Base-by-base conservation (phyloP, 2,888 invertebrate genomes). In the Caenorhabditis sulstoni region DNA sequence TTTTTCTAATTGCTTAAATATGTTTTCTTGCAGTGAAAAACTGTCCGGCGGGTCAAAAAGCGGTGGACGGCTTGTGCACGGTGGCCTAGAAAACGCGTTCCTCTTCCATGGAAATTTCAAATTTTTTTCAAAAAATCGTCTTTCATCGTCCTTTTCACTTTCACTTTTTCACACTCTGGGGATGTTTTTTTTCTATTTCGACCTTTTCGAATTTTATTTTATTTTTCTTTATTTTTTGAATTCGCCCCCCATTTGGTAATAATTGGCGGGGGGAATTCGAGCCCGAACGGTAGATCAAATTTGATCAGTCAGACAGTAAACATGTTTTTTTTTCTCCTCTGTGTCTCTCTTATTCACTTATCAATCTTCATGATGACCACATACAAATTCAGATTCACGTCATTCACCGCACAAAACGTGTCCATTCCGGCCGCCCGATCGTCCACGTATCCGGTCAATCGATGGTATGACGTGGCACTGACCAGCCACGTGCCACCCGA, bases 31-130 rank as follows among this genome's bases (percentile, higher is more conserved):
- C 29, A 29, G 29, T 47, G 18, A 66, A 47, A 57, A 47, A 29
- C 9, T 83, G 82, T 52, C 82, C 82, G 11, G 14, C 50, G 5
- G 82, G 80, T 12, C 80, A 76, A 23, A 70, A 75, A 41, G 71
- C 80, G 2, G 76, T 76, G 3, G 66, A 82, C 52, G 79, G 79
- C 20, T 16, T 80, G n/a, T 79, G 82, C 62, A 76, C 79, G 18
- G 41, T 65, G 4, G 70, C 49, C 44, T 68, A 65, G 59, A 7
- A 39, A 29, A 29, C 3, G 29, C n/a, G n/a, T 58, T 44, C 29
- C 12, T 37, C 45, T 53, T 35, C 4, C n/a, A 18, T 37, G n/a
- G n/a, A n/a, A n/a, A n/a, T n/a, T n/a, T n/a, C n/a, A n/a, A n/a
- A n/a, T 35, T 22, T 29, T 20, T 41, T 47, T 7, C n/a, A 39